Percentiles rank a stretch among this genome's conserved stretches.
Conservation (phyloP, 2,797 vertebrate genomes). For the Melanotaenia maccullochi region DNA sequence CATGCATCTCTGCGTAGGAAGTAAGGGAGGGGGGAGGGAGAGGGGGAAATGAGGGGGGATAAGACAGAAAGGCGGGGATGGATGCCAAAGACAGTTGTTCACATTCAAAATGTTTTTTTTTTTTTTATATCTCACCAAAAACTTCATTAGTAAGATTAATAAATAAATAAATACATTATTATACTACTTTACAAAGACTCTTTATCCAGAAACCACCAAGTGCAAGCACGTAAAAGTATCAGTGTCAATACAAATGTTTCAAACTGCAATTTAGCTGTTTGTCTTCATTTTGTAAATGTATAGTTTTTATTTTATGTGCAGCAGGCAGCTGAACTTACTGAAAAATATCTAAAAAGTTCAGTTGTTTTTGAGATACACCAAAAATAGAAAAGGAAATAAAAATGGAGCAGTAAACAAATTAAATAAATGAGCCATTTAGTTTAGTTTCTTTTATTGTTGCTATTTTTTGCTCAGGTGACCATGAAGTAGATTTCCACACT, state of each 20-base stretch:
- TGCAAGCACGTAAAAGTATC: neutral
- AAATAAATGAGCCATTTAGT: neutral
- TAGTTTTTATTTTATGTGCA: neutral
- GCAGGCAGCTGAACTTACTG: neutral
- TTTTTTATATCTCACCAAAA: conserved; percentile 13
- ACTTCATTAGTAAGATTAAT: too few relatives aligned
- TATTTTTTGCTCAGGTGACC: neutral
- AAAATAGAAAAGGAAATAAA: neutral
- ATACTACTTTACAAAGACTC: neutral
- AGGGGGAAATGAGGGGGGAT: conserved; percentile 36
- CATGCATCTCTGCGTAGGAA: conserved; percentile 71
- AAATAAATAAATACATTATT: too few relatives aligned
- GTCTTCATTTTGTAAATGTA: neutral
- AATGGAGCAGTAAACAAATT: neutral
- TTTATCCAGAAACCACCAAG: neutral
- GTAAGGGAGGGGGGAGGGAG: conserved; percentile 19
- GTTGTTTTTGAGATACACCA: neutral
- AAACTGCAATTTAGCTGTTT: neutral
- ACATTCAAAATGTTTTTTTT: conserved; percentile 21
- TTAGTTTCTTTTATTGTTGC: neutral
- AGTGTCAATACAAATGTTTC: conserved; percentile 9
- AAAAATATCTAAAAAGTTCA: neutral
- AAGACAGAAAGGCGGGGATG: conserved; percentile 26
- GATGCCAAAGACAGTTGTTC: conserved; percentile 29
- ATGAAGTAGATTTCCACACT: neutral